Evolutionary conservation across 2,113 vertebrate species (phyloP).

Genomic region (Microtus montanus): DNA sequence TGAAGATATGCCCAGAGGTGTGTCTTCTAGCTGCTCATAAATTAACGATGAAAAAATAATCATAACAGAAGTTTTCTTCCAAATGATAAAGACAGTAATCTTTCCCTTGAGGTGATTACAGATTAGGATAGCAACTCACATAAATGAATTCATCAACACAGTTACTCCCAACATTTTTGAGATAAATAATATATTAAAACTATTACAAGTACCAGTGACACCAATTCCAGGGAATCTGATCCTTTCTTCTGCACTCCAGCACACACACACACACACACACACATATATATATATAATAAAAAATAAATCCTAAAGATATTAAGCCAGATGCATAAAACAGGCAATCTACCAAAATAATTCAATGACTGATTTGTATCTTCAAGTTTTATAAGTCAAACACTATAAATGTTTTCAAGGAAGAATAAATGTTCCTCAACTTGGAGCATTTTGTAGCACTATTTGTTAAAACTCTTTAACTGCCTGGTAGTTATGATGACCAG

Average conservation of each 20-base stretch:
- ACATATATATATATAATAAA: background rate
- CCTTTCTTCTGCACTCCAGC: background rate
- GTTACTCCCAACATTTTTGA: background rate
- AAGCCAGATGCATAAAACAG: background rate
- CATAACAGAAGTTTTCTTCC: background rate
- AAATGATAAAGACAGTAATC: background rate
- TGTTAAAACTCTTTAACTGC: background rate
- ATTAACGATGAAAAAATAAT: background rate
- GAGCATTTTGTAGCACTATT: background rate
- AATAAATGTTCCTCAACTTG: background rate
- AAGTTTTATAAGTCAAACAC: background rate
- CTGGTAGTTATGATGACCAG: background rate
- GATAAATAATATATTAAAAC: background rate
- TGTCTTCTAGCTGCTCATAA: background rate
- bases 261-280: background rate
- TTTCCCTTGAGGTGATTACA: conserved; percentile 12
- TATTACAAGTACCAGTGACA: background rate
- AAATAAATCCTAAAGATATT: background rate
- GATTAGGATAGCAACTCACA: background rate
- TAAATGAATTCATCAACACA: background rate
- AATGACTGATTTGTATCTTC: background rate
- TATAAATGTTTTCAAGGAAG: background rate
- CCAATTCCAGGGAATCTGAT: background rate
- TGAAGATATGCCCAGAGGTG: background rate
- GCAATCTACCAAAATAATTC: background rate